Conservation (phyloP, 2,888 invertebrate species). For the Drosophila infuscata region DNA sequence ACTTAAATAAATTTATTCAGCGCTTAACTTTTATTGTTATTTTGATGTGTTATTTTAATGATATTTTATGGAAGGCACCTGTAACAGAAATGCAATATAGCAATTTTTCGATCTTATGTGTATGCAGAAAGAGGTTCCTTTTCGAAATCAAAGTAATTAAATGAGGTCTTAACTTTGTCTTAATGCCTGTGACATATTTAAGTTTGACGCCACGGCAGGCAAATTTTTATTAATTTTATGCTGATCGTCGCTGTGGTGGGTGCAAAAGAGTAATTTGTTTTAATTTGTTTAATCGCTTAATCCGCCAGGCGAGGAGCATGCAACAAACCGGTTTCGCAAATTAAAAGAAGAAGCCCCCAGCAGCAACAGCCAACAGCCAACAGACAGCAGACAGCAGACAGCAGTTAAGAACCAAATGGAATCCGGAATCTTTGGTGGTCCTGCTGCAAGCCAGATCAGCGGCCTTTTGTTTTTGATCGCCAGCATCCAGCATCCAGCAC, state of each 20-base stretch:
- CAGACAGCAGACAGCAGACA: slow-evolving; percentile 14
- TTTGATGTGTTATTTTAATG: background rate
- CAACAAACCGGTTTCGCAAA: slow-evolving; percentile 59
- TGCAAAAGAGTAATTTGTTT: slow-evolving; percentile 82
- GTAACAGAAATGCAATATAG: background rate
- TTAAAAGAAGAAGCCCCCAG: slow-evolving; percentile 54
- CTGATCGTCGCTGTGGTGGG: slow-evolving; percentile 68
- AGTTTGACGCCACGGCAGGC: slow-evolving; percentile 57
- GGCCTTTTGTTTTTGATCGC: slow-evolving; percentile 77
- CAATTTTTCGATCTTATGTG: background rate
- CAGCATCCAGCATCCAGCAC: slow-evolving; percentile 23
- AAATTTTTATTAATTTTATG: slow-evolving; percentile 79
- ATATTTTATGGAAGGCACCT: background rate
- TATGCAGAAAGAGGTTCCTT: background rate
- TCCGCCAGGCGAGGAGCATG: slow-evolving; percentile 54
- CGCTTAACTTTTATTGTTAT: background rate
- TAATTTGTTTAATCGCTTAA: slow-evolving; percentile 83
- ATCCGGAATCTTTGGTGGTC: slow-evolving; percentile 70
- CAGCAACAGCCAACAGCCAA: background rate
- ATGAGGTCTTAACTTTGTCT: slow-evolving; percentile 30
- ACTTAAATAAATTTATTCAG: background rate
- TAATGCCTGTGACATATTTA: slow-evolving; percentile 59
- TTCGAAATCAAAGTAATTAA: slow-evolving; percentile 24
- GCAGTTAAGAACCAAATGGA: slow-evolving; percentile 34
- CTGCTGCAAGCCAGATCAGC: slow-evolving; percentile 57